phyloP scores from a whole-genome alignment of 2,888 invertebrate genomes.

The Luperina nickerlii region DNA sequence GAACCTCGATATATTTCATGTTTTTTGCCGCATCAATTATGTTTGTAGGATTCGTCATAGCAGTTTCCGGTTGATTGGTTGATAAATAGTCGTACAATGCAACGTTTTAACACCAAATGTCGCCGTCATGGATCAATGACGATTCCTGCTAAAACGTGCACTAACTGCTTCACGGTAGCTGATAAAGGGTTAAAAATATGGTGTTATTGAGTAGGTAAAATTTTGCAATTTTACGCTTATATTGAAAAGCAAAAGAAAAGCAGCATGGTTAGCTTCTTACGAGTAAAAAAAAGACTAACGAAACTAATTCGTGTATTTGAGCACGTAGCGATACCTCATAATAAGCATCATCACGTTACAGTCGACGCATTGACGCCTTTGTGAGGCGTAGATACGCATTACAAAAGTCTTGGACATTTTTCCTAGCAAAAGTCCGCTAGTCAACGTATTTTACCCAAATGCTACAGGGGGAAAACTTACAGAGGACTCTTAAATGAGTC shows the following conservation, averaged over 20 bases:
- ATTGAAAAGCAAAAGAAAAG: neutral
- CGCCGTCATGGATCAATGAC: conserved; percentile 68
- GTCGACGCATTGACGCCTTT: neutral
- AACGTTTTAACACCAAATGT: conserved; percentile 73
- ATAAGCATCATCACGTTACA: neutral
- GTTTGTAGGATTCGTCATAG: conserved; percentile 55
- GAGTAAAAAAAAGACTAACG: neutral
- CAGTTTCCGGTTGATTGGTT: conserved; percentile 69
- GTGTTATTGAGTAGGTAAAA: conserved; percentile 16
- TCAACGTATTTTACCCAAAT: neutral
- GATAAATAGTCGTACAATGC: conserved; percentile 70
- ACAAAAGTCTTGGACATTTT: neutral
- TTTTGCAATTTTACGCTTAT: too few species aligned
- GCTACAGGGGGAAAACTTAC: neutral
- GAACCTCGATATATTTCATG: neutral
- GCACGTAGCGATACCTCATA: neutral
- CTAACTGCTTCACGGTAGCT: conserved; percentile 71
- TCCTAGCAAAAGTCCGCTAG: neutral
- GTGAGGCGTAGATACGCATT: neutral
- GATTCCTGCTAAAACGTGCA: conserved; percentile 65
- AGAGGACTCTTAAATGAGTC: neutral
- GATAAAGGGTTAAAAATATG: conserved; percentile 68
- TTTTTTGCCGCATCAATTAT: conserved; percentile 28
- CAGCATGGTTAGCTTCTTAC: neutral
- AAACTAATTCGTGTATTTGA: neutral